phyloP scores from a whole-genome alignment of 2,113 vertebrate species.

The Pangasianodon hypophthalmus region DNA sequence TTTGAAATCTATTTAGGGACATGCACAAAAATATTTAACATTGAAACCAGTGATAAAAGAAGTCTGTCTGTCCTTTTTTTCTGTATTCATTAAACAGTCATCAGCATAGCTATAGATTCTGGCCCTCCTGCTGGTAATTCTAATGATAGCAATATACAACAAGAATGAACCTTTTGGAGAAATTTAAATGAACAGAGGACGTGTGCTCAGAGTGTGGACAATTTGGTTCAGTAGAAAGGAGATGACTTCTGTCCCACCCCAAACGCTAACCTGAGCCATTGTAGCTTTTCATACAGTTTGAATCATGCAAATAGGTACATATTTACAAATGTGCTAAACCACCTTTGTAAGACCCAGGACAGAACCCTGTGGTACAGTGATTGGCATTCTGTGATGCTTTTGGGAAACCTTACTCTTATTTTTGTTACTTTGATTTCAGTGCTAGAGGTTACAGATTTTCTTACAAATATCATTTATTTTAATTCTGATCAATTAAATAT shows the following conservation, averaged over 20 bases:
- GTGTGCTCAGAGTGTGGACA: neutral
- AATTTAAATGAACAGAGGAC: neutral
- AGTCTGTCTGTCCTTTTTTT: neutral
- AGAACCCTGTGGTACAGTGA: slow-evolving; percentile 9
- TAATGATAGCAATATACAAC: neutral
- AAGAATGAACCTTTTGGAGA: neutral
- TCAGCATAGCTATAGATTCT: neutral
- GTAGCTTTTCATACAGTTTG: neutral
- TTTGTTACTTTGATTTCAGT: neutral
- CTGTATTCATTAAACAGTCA: neutral
- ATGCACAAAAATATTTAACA: neutral
- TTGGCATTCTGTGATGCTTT: neutral
- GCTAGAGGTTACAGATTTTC: neutral
- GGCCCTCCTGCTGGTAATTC: neutral
- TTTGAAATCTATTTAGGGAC: neutral
- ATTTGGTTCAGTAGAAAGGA: neutral
- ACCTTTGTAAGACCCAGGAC: neutral
- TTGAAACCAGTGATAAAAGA: neutral
- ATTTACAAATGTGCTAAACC: neutral
- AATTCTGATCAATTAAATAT: neutral
- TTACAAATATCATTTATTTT: neutral
- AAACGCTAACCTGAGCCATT: neutral
- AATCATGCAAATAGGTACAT: too few species aligned
- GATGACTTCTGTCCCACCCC: neutral
- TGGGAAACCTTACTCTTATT: neutral